Conservation (phyloP, 2,888 invertebrate genomes). For the Xylocampa areola region DNA sequence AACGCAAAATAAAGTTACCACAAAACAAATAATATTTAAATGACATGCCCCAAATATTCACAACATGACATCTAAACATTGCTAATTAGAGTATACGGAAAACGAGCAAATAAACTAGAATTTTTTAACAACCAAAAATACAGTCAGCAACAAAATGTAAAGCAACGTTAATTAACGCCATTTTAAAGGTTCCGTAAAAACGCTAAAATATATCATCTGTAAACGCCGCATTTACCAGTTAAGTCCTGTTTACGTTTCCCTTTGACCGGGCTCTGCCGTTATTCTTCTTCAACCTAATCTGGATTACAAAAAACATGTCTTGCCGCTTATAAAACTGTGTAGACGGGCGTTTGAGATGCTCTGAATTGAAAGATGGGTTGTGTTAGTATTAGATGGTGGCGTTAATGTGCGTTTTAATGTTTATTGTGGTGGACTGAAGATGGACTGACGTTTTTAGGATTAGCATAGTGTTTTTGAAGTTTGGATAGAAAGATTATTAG, state of each 20-base stretch:
- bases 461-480: neutral
- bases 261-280: constrained; percentile 69
- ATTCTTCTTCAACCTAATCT: constrained; percentile 76
- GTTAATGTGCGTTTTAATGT: constrained; percentile 2
- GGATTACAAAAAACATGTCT: constrained; percentile 74
- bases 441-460: constrained; percentile 3
- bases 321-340: constrained; percentile 51
- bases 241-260: constrained; percentile 68
- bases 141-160: constrained; percentile 18
- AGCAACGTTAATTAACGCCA: constrained; percentile 40
- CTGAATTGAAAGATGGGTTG: neutral
- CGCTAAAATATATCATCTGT: constrained; percentile 51
- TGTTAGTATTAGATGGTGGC: constrained; percentile 2
- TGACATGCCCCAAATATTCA: neutral
- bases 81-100: constrained; percentile 16
- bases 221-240: constrained; percentile 51
- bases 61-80: constrained; percentile 9
- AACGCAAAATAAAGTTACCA: too few species aligned
- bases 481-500: too few species aligned
- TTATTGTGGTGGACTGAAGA: neutral
- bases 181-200: constrained; percentile 37
- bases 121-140: constrained; percentile 21
- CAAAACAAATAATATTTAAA: neutral
- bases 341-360: constrained; percentile 50
- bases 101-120: constrained; percentile 5